Evolutionary conservation across 2,113 vertebrate species (phyloP).

Genomic region (Nothoprocta perdicaria): DNA sequence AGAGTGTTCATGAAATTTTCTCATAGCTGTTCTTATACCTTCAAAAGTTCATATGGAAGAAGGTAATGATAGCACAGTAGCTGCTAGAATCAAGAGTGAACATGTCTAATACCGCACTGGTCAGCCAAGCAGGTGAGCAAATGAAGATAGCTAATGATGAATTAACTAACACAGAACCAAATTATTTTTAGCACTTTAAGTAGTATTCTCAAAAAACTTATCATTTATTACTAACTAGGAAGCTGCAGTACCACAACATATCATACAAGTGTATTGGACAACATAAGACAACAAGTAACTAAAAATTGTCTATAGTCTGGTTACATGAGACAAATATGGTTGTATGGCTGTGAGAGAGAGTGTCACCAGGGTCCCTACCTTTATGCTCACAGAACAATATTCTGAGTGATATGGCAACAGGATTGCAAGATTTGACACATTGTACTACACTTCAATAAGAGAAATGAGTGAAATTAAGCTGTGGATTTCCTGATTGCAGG

Average conservation of each 20-base stretch:
- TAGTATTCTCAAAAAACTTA: not conserved
- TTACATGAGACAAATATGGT: not conserved
- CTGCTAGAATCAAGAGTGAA: slow-evolving; percentile 17
- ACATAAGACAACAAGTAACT: not conserved
- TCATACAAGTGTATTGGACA: not conserved
- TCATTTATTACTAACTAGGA: not conserved
- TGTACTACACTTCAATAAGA: rapidly evolving
- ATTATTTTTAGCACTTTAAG: not conserved
- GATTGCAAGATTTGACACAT: not conserved
- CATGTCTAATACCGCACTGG: not conserved
- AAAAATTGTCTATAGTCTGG: not conserved
- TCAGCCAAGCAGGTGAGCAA: slow-evolving; percentile 25
- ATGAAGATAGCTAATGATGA: not conserved
- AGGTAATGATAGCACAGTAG: slow-evolving; percentile 16
- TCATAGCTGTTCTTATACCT: not conserved
- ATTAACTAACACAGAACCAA: not conserved
- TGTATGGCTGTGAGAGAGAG: not conserved
- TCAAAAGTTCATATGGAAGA: not conserved
- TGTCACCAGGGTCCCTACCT: not conserved
- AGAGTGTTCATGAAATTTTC: not conserved
- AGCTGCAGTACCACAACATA: not conserved
- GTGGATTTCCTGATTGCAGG: not conserved
- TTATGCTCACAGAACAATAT: not conserved
- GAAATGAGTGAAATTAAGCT: not conserved
- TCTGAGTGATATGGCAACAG: not conserved